Percentiles rank a stretch among this genome's conserved stretches.
These are phyloP conservation scores for Corbicula japonica DNA, from an alignment of 2,888 invertebrate species.

Conservation along the genomic window DNA sequence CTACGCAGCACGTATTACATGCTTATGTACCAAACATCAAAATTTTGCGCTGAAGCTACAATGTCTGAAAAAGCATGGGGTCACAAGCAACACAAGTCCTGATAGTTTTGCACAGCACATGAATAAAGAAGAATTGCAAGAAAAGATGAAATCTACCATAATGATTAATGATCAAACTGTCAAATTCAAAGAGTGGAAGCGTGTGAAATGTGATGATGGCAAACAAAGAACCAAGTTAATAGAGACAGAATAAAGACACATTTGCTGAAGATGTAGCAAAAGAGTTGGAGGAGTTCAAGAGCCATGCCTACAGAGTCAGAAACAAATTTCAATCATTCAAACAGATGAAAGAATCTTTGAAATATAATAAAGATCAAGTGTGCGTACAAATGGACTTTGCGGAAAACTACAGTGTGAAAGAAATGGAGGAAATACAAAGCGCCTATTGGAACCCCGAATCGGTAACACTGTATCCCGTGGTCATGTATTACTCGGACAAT, in stretches of 20 bases:
- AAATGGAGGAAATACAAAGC: too few relatives aligned
- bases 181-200: conserved; percentile 25
- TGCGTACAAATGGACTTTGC: conserved; percentile 43
- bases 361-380: conserved; percentile 24
- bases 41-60: conserved; percentile 35
- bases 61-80: conserved; percentile 15
- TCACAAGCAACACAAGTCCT: conserved; percentile 31
- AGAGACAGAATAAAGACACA: neutral
- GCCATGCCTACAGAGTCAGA: conserved; percentile 18
- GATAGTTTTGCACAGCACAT: conserved; percentile 25
- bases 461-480: conserved; percentile 15
- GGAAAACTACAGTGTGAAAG: conserved; percentile 34
- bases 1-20: conserved; percentile 35
- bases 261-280: conserved; percentile 11
- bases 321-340: conserved; percentile 30
- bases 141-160: conserved; percentile 5
- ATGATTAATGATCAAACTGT: neutral
- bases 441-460: conserved; percentile 14
- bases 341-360: conserved; percentile 33
- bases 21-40: conserved; percentile 38
- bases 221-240: conserved; percentile 39
- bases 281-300: conserved; percentile 28
- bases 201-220: conserved; percentile 45
- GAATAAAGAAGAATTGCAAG: conserved; percentile 1
- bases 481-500: conserved; percentile 6